Conservation (phyloP, 2,888 invertebrate genomes). For the Myopa testacea region DNA sequence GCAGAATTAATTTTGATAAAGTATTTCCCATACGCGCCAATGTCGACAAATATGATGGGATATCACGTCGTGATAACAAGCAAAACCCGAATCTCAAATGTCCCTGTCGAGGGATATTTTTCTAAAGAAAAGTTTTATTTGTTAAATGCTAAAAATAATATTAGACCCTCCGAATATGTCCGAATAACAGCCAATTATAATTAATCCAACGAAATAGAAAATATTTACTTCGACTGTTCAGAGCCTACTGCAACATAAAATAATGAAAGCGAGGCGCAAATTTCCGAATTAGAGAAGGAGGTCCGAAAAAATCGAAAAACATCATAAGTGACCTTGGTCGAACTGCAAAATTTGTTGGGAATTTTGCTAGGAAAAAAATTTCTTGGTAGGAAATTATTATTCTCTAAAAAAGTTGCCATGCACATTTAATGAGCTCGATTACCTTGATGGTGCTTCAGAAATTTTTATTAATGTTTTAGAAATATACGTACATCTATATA, state of each 20-base stretch:
- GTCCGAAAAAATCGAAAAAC: background rate
- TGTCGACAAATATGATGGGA: conserved; percentile 19
- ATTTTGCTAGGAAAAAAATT: too few species aligned
- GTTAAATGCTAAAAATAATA: background rate
- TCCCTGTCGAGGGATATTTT: conserved; percentile 10
- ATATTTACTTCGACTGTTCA: background rate
- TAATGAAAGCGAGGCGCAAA: background rate
- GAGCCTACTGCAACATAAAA: background rate
- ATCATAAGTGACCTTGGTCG: background rate
- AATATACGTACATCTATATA: too few species aligned
- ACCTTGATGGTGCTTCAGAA: too few species aligned
- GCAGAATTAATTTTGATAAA: background rate
- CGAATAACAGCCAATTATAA: conserved; percentile 5
- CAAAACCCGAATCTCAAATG: conserved; percentile 23
- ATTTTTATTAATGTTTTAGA: too few species aligned
- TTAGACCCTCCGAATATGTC: conserved; percentile 13
- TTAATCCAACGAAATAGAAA: background rate
- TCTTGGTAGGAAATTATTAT: background rate
- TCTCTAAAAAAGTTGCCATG: too few species aligned
- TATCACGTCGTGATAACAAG: conserved; percentile 12
- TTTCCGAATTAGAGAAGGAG: background rate
- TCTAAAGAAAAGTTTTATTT: conserved; percentile 8
- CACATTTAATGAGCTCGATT: too few species aligned
- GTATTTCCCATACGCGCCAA: conserved; percentile 10
- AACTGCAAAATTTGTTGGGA: background rate